These are phyloP conservation scores for Hyperoplus immaculatus DNA, from an alignment of 2,797 vertebrate species.

Conservation along the genomic window DNA sequence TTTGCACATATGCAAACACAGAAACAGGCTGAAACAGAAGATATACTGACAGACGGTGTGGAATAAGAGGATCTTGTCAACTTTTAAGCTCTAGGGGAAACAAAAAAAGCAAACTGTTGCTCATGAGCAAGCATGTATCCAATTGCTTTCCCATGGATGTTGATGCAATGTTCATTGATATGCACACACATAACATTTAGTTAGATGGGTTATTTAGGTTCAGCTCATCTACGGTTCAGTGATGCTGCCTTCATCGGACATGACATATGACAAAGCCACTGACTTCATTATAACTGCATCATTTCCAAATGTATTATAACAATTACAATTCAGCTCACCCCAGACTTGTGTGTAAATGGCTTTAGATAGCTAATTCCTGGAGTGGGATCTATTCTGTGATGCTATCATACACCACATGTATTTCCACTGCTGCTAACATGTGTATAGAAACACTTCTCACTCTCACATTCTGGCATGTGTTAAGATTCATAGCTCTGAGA, in stretches of 20 bases:
- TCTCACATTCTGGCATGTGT: neutral
- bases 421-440: neutral
- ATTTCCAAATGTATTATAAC: neutral
- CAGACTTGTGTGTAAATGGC: slow-evolving; percentile 18
- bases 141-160: slow-evolving; percentile 4
- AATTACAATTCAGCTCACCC: neutral
- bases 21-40: neutral
- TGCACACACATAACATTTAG: neutral
- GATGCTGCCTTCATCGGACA: slow-evolving; percentile 2
- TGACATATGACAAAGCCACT: slow-evolving; percentile 8
- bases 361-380: slow-evolving; percentile 9
- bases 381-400: slow-evolving; percentile 8
- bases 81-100: slow-evolving; percentile 1
- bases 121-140: neutral
- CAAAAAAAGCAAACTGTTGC: neutral
- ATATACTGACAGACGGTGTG: neutral
- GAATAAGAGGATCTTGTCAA: neutral
- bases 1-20: neutral
- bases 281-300: slow-evolving; percentile 18
- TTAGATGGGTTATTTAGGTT: neutral
- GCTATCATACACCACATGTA: neutral
- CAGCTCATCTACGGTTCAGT: neutral
- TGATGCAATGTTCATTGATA: slow-evolving; percentile 1
- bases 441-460: slow-evolving; percentile 5
- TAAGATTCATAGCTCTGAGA: slow-evolving; percentile 3